These are phyloP conservation scores for Lampris megalopsis DNA, from an alignment of 2,113 vertebrate genomes.

Conservation along the genomic window DNA sequence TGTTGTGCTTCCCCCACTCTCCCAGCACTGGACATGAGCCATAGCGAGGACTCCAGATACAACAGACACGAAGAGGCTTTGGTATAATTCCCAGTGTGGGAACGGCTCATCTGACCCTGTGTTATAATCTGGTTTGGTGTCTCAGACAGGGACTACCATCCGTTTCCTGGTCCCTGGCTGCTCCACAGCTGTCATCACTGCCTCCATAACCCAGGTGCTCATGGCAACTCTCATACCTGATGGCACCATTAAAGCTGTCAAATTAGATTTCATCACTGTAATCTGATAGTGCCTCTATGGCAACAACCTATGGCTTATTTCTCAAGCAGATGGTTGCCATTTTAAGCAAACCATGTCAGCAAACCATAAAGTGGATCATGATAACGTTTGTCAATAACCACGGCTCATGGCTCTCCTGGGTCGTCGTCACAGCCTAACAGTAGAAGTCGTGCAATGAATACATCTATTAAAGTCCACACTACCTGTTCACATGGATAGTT, in stretches of 20 bases:
- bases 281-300: conserved; percentile 11
- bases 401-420: neutral
- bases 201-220: neutral
- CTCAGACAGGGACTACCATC: too few relatives aligned
- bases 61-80: too few relatives aligned
- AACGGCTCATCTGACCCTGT: too few relatives aligned
- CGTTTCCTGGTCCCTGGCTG: neutral
- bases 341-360: conserved; percentile 31
- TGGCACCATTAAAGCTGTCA: neutral
- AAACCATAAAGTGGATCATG: conserved; percentile 23
- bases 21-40: too few relatives aligned
- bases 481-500: neutral
- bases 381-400: conserved; percentile 18
- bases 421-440: conserved; percentile 9
- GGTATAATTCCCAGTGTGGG: too few relatives aligned
- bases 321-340: conserved; percentile 11
- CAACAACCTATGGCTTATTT: conserved; percentile 30
- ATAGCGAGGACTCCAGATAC: too few relatives aligned
- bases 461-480: neutral
- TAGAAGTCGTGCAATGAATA: neutral
- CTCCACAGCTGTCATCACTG: neutral
- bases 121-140: too few relatives aligned
- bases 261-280: conserved; percentile 11
- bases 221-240: neutral
- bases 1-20: too few relatives aligned